Evolutionary conservation across 2,113 vertebrate species (phyloP).

Genomic region (Raja brachyura): DNA sequence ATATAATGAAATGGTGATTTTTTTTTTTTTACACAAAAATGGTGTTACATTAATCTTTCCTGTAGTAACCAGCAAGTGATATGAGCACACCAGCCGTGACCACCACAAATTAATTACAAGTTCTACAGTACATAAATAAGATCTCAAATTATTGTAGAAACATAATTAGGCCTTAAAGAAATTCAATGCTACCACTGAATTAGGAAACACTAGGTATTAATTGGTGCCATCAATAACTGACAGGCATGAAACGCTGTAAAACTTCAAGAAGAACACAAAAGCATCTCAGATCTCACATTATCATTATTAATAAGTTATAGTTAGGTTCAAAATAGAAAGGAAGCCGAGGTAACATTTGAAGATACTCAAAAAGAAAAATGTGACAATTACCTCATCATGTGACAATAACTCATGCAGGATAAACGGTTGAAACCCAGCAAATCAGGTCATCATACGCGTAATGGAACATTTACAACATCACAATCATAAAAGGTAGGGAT

Average conservation of each 20-base stretch:
- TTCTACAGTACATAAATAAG: background rate
- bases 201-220: no score
- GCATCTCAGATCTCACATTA: background rate
- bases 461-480: background rate
- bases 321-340: background rate
- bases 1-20: background rate
- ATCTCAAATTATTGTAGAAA: background rate
- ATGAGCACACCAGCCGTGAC: background rate
- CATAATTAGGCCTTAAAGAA: background rate
- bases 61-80: background rate
- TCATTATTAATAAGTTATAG: background rate
- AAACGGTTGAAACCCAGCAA: background rate
- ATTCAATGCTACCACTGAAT: background rate
- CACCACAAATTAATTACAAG: background rate
- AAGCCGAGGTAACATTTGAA: background rate
- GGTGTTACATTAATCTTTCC: background rate
- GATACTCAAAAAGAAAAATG: background rate
- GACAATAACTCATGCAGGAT: background rate
- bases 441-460: background rate
- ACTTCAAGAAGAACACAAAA: background rate
- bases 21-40: background rate
- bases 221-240: background rate
- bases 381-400: background rate
- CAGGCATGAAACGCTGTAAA: background rate
- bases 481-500: background rate